Evolutionary conservation across 2,888 invertebrate species (phyloP).

Genomic region (Hydropsyche betteni): DNA sequence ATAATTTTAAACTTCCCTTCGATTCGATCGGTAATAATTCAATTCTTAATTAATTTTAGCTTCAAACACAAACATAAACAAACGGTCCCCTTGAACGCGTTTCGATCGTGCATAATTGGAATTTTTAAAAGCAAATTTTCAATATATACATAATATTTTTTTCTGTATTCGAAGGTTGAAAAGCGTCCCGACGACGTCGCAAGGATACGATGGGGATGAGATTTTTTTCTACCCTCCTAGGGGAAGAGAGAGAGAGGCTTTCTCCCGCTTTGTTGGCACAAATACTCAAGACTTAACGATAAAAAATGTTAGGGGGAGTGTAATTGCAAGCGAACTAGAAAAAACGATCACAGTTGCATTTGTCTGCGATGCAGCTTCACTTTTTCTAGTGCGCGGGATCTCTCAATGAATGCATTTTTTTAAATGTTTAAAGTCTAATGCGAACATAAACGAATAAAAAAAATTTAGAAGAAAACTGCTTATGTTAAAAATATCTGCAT

Average conservation of each 20-base stretch:
- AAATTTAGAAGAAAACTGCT: too few species aligned
- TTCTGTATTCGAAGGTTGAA: slow-evolving; percentile 8
- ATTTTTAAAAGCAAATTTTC: slow-evolving; percentile 21
- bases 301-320: slow-evolving; percentile 48
- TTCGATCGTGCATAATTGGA: slow-evolving; percentile 16
- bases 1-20: too few species aligned
- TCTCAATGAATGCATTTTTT: too few species aligned
- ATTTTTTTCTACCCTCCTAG: slow-evolving; percentile 8
- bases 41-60: background rate
- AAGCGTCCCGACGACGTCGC: slow-evolving; percentile 6
- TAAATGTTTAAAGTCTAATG: too few species aligned
- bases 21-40: background rate
- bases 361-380: background rate
- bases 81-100: background rate
- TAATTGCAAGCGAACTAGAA: slow-evolving; percentile 47
- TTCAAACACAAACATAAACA: background rate
- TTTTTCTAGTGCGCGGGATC: too few species aligned
- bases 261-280: slow-evolving; percentile 33
- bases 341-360: slow-evolving; percentile 38
- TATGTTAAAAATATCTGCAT: too few species aligned
- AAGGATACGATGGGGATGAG: slow-evolving; percentile 9
- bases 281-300: slow-evolving; percentile 44
- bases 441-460: too few species aligned
- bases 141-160: background rate
- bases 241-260: background rate